Evolutionary conservation across 2,113 vertebrate genomes (phyloP).

Genomic region (Gnathonemus longibarbis): DNA sequence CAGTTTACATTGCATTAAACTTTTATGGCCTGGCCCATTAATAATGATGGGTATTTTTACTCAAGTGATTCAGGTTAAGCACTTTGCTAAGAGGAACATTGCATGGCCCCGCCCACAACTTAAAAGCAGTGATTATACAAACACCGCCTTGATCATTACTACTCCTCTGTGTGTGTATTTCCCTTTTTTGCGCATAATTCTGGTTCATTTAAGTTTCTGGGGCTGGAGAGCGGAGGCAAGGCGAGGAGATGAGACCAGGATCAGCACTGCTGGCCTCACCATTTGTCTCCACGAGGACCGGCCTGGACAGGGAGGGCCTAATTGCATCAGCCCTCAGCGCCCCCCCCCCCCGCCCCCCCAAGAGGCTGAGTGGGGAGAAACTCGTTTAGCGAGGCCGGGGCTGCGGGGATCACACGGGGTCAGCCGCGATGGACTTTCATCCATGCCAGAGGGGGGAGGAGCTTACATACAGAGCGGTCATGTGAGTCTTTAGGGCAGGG

Average conservation of each 20-base stretch:
- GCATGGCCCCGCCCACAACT: not conserved
- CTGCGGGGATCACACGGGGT: not conserved
- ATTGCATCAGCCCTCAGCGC: not conserved
- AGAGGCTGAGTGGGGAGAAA: conserved; percentile 10
- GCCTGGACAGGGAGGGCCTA: not conserved
- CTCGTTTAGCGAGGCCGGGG: not conserved
- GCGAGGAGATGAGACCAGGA: not conserved
- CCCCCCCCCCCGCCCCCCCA: not conserved
- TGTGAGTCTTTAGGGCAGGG: not conserved
- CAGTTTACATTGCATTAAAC: not conserved
- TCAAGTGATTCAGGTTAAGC: conserved; percentile 8
- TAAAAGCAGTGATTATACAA: not conserved
- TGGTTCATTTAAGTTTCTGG: not conserved
- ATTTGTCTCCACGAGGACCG: not conserved
- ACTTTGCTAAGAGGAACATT: not conserved
- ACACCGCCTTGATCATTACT: not conserved
- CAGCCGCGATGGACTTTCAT: not conserved
- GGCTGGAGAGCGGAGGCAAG: too few species aligned
- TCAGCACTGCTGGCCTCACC: not conserved
- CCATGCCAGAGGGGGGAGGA: not conserved
- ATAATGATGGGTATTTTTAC: conserved; percentile 8
- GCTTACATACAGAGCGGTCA: not conserved
- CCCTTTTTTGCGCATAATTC: not conserved
- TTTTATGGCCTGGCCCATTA: not conserved
- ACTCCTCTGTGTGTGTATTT: not conserved